Base-by-base conservation (phyloP, 2,113 vertebrate species). In the Dermatemys mawii region DNA sequence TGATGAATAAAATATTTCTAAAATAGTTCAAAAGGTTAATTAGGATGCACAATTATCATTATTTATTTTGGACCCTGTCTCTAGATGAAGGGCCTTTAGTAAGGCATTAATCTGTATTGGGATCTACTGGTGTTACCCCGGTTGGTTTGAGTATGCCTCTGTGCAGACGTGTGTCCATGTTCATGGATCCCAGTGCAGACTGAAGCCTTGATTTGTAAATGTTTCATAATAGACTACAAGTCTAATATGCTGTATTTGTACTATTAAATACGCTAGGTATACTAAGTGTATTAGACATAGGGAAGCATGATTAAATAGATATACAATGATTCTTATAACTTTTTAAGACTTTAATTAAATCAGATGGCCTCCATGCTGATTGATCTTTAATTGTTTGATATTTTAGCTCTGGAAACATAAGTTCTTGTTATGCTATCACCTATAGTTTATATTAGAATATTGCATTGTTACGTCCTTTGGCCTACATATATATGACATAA, bases 121-220 rank as follows among this genome's bases (percentile, higher is more conserved):
- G 27, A 10, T 80, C 88, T 75, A 46, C 38, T 27, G 5, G 8
- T 73, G n/a, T 73, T 73, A 73, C 21, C n/a, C 67, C 21, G 5
- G 21, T 78, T 26, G 2, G 2, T 1, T 14, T 55, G 0, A 0
- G 11, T 3, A 21, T 46, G 7, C 41, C 3, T 0, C 46, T 78
- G 29, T 50, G 48, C 32, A 32, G 78, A 9, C 16, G 19, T 50
- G 17, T 41, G n/a, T 73, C n/a, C 21, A 5, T 17, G 10, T 4
- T 35, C 5, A 78, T 48, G 19, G 29, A 78, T 24, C 22, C 11
- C 1, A 12, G 0, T 35, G 17, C 41, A n/a, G 35, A 3, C 44
- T 87, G 60, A n/a, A 90, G 51, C 49, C 21, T 48, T 81, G 44
- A 48, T n/a, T 70, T 81, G 38, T 32, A 55, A 19, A 14, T 63